Conservation (phyloP, 2,888 invertebrate species). For the Drosophila austrosaltans region DNA sequence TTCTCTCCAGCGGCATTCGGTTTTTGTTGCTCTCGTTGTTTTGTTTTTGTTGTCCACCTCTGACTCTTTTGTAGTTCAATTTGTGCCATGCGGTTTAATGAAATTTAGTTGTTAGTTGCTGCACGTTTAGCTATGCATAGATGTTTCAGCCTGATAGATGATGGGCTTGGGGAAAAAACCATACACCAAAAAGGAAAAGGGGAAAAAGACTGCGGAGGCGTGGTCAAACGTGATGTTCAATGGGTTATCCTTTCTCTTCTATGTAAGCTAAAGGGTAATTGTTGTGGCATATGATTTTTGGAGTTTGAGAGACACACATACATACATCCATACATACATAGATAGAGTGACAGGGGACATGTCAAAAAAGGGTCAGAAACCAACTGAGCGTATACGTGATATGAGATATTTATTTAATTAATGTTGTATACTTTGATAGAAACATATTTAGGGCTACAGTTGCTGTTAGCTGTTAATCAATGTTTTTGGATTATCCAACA, state of each 20-base stretch:
- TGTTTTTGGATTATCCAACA: not conserved
- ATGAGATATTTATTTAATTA: constrained; percentile 11
- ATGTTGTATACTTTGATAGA: constrained; percentile 1
- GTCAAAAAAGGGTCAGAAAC: constrained; percentile 21
- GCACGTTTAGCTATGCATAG: constrained; percentile 73
- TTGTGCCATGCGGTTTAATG: constrained; percentile 75
- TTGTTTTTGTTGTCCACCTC: constrained; percentile 27
- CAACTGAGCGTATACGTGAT: constrained; percentile 13
- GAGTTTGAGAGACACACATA: not conserved
- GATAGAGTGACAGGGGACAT: not conserved
- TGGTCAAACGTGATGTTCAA: constrained; percentile 52
- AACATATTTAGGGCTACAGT: not conserved
- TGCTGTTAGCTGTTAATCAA: not conserved
- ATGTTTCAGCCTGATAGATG: constrained; percentile 15
- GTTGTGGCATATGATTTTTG: constrained; percentile 46
- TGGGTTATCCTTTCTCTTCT: constrained; percentile 5
- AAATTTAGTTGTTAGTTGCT: constrained; percentile 78
- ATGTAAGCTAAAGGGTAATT: constrained; percentile 50
- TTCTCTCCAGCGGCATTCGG: constrained; percentile 62
- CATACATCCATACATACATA: not conserved
- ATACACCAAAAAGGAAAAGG: constrained; percentile 13
- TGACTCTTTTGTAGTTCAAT: constrained; percentile 71
- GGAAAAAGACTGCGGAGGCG: not conserved
- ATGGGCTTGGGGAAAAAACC: not conserved
- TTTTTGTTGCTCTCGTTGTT: constrained; percentile 19